Percentiles rank a stretch among this genome's conserved stretches.
Conservation (phyloP, 2,888 invertebrate species). For the Ferrisia virgata region DNA sequence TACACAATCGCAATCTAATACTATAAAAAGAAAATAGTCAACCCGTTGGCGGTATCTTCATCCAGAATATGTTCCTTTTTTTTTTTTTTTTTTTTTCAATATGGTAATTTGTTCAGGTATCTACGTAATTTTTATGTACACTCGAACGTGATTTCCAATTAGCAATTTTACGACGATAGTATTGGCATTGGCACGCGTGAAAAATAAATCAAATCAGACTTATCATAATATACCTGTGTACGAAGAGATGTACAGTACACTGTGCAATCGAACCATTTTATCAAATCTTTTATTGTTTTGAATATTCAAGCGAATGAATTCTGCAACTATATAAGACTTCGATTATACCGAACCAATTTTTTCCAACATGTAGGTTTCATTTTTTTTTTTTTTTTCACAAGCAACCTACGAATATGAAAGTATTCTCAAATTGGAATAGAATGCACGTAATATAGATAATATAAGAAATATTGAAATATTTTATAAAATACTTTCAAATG, state of each 20-base stretch:
- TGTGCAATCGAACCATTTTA: background rate
- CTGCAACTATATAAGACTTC: background rate
- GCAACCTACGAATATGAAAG: background rate
- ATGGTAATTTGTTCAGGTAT: background rate
- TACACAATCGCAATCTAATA: slow-evolving; percentile 20
- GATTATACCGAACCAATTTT: background rate
- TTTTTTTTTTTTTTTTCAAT: background rate
- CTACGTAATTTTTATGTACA: background rate
- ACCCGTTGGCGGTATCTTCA: background rate
- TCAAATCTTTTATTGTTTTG: background rate
- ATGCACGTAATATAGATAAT: background rate
- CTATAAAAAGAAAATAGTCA: background rate
- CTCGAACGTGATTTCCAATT: background rate
- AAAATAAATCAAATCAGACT: background rate
- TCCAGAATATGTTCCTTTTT: too few species aligned
- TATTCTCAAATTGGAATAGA: background rate
- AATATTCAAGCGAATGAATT: background rate
- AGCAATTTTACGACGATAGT: background rate
- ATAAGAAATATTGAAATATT: background rate
- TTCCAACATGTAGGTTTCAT: background rate
- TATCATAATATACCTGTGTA: too few species aligned
- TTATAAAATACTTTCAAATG: background rate
- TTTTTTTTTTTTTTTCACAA: background rate
- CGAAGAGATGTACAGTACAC: too few species aligned
- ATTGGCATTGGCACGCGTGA: background rate